A percentile compares a stretch with the other conserved stretches of the same genome.
Evolutionary conservation across 2,797 vertebrate species (phyloP).

Genomic region (Urocyon cinereoargenteus): DNA sequence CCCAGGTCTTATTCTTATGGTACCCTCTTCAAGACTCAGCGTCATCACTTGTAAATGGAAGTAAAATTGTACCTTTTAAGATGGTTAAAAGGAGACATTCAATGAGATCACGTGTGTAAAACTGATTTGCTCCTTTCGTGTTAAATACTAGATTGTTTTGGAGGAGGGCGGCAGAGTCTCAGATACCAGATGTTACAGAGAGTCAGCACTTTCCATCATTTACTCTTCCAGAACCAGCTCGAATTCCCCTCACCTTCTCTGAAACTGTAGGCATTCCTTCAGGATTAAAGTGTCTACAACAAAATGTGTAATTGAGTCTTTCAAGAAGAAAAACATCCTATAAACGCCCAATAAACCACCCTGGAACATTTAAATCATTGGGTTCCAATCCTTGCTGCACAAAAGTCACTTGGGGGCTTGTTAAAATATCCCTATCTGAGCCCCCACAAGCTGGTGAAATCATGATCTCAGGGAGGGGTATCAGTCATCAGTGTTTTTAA

Average conservation of each 20-base stretch:
- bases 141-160: neutral
- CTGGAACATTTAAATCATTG: neutral
- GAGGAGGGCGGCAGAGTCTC: neutral
- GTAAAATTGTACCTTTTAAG: neutral
- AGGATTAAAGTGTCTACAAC: neutral
- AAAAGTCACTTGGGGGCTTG: neutral
- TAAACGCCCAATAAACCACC: neutral
- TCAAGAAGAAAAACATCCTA: neutral
- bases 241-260: neutral
- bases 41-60: neutral
- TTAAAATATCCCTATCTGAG: neutral
- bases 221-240: neutral
- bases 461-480: neutral
- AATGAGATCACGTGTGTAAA: neutral
- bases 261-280: neutral
- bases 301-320: neutral
- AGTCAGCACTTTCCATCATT: neutral
- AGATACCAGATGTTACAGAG: neutral
- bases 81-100: neutral
- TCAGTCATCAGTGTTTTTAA: neutral
- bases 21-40: neutral
- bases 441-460: neutral
- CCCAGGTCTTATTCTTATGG: neutral
- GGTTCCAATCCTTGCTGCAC: neutral
- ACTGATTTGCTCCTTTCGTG: neutral